phyloP scores from a whole-genome alignment of 2,888 invertebrate species.

The Acanthopleura granulata region DNA sequence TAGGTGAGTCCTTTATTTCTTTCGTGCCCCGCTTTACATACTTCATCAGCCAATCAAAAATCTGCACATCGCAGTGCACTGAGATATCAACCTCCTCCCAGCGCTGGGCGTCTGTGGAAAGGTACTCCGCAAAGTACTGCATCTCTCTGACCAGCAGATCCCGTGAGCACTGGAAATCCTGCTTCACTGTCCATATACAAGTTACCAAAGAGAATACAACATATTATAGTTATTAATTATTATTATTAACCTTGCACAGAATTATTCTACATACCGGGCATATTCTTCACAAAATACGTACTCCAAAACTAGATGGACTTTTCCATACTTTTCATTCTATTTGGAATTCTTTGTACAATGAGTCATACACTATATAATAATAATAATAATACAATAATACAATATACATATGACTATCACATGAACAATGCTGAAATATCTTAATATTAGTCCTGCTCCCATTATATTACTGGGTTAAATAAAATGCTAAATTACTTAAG shows the following conservation, averaged over 20 bases:
- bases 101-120: conserved; percentile 71
- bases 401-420: too few species aligned
- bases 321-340: background rate
- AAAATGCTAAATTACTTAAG: too few species aligned
- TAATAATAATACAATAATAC: too few species aligned
- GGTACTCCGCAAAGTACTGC: conserved; percentile 83
- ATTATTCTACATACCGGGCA: too few species aligned
- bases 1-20: background rate
- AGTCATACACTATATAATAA: too few species aligned
- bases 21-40: conserved; percentile 82
- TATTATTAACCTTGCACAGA: too few species aligned
- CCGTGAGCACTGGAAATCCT: conserved; percentile 91
- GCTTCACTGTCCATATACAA: conserved; percentile 74
- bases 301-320: background rate
- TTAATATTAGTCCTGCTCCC: too few species aligned
- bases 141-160: conserved; percentile 89
- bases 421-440: too few species aligned
- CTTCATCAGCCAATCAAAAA: conserved; percentile 96
- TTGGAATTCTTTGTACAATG: too few species aligned
- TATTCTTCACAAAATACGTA: background rate
- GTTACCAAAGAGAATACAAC: too few species aligned
- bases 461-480: too few species aligned
- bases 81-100: conserved; percentile 91
- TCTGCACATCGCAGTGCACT: conserved; percentile 95
- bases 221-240: too few species aligned